Evolutionary conservation across 1,140 invertebrate genomes (phyloP), one percentile per base, ranked within the genome.

Genomic region (Macrotrachela quadricornifera): DNA sequence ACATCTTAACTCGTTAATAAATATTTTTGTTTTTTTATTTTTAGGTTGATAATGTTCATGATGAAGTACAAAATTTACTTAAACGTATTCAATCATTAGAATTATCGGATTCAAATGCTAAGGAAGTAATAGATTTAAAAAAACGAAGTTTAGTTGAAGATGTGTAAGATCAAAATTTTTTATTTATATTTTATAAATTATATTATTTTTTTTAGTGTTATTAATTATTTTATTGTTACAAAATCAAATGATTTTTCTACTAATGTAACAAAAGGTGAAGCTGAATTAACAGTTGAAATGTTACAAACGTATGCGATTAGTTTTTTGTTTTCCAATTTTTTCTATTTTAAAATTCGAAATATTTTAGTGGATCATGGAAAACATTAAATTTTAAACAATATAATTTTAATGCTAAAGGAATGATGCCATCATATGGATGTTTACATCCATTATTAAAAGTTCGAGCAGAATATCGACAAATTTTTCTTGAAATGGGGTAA

Each of bases 381-480:
- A 74, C 75, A 0, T 79, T 86, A 58, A 78, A 79, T 59, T 97
- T 97, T 72, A 99, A 99, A 66, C 76, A 82, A 0, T 97, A 95
- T 62, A 99, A 99, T 73, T 95, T 97, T 68, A 78, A 91, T 73
- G 86, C 94, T 16, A 64, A 88, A 58, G 91, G 85, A 61, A 75
- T 79, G 42, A 55, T 58, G 21, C 75, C 78, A 4, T 76, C 77
- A 1, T 70, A 76, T 56, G 92, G 92, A 11, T 82, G 88, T 71
- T 73, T 96, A 0, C 92, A 99, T 76, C 92, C 92, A 0, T 67
- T 99, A 42, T 71, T 96, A 17, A 96, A 97, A 77, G 86, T 99
- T 10, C 74, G 88, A 39, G 74, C 83, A 1, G 86, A 97, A 73
- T 95, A 95, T 69, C 75, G 88, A 37, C 84, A 95, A 66, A 97